phyloP scores from a whole-genome alignment of 2,113 vertebrate species.

The Paedocypris sp. region DNA sequence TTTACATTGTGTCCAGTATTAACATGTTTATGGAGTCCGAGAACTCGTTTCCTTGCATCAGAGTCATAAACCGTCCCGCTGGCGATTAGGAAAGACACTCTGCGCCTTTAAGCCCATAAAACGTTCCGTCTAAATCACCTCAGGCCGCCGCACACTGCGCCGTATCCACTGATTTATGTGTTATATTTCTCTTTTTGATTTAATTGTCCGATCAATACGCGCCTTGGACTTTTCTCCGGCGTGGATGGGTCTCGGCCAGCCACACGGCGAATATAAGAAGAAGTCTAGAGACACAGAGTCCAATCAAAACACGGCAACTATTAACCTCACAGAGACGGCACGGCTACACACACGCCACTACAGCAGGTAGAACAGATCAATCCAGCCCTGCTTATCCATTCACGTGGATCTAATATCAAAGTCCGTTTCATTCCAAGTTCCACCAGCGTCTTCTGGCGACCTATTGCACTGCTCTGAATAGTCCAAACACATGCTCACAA shows the following conservation, averaged over 20 bases:
- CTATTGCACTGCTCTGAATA: no score
- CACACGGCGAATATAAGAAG: constrained; percentile 9
- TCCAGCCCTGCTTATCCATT: constrained; percentile 1
- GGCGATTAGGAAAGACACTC: not conserved
- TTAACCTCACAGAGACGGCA: constrained; percentile 7
- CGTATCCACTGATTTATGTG: not conserved
- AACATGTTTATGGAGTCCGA: not conserved
- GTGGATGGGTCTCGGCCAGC: not conserved
- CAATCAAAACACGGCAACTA: constrained; percentile 19
- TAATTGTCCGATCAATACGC: constrained; percentile 1
- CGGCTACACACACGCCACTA: constrained; percentile 1
- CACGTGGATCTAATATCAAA: constrained; percentile 23
- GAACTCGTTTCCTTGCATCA: not conserved
- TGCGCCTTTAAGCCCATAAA: not conserved
- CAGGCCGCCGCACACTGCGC: not conserved
- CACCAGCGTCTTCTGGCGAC: no score
- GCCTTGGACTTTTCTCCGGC: not conserved
- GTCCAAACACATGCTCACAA: no score
- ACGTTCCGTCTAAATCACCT: not conserved
- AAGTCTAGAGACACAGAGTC: constrained; percentile 11
- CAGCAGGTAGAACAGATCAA: constrained; percentile 9
- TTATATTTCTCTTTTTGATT: not conserved
- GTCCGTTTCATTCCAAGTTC: constrained; percentile 13
- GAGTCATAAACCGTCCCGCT: constrained; percentile 1
- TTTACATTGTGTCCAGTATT: not conserved